phyloP scores from a whole-genome alignment of 1,140 invertebrate genomes.

The Lasioglossum baleicum region DNA sequence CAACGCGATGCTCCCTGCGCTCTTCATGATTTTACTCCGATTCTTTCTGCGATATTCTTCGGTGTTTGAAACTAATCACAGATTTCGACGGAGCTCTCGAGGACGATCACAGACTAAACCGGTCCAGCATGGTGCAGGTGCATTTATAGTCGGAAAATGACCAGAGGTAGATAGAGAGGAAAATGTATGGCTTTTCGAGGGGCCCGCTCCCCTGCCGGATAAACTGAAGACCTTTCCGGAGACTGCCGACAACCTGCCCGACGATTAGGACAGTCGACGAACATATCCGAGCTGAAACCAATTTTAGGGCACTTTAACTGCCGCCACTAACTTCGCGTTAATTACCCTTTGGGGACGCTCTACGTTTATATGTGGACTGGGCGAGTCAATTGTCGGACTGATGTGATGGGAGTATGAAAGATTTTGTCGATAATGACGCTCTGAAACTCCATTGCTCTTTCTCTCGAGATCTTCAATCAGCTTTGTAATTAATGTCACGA shows the following conservation, averaged over 20 bases:
- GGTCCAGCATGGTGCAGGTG: neutral
- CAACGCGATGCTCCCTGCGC: no score
- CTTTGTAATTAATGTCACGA: no score
- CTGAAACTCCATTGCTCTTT: no score
- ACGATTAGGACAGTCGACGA: constrained; percentile 17
- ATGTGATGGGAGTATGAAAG: neutral
- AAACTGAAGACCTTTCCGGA: neutral
- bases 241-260: neutral
- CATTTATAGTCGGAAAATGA: constrained; percentile 26
- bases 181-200: neutral
- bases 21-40: neutral
- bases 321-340: constrained; percentile 36
- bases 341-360: constrained; percentile 3
- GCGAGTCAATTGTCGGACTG: constrained; percentile 22
- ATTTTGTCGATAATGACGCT: neutral
- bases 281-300: constrained; percentile 22
- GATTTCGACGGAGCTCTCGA: neutral
- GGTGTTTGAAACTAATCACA: neutral
- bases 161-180: neutral
- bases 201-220: neutral
- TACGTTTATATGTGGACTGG: neutral
- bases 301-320: constrained; percentile 34
- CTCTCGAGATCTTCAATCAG: no score
- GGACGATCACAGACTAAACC: neutral
- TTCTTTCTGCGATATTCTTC: no score